Evolutionary conservation across 1,140 invertebrate genomes (phyloP).

Genomic region (Lethrus apterus): DNA sequence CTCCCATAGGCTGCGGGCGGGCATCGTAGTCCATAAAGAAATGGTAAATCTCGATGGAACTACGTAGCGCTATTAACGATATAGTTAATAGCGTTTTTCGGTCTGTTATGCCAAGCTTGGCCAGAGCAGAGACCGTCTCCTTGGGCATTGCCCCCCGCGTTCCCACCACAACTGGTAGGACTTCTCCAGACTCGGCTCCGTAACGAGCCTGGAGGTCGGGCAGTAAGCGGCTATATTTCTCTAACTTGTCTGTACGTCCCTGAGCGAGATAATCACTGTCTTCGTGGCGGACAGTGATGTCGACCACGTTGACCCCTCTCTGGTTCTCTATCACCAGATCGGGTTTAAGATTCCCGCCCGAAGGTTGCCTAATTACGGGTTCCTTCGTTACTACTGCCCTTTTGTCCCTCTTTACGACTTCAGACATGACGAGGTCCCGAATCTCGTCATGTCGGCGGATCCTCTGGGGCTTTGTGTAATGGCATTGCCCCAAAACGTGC

Average conservation of each 20-base stretch:
- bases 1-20: background rate
- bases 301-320: constrained; percentile 26
- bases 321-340: constrained; percentile 25
- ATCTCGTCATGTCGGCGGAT: constrained; percentile 30
- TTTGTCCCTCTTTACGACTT: constrained; percentile 10
- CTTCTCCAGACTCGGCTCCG: constrained; percentile 13
- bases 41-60: constrained; percentile 31
- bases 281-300: constrained; percentile 37
- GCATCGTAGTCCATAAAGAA: constrained; percentile 27
- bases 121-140: constrained; percentile 21
- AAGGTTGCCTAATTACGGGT: constrained; percentile 6
- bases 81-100: constrained; percentile 24
- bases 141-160: constrained; percentile 33
- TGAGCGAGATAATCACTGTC: constrained; percentile 22
- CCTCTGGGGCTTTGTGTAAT: constrained; percentile 21
- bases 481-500: constrained; percentile 28
- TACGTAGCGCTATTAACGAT: constrained; percentile 29
- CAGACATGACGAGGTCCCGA: constrained; percentile 19
- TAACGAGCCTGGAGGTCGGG: constrained; percentile 17
- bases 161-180: constrained; percentile 34
- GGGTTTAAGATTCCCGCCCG: constrained; percentile 22
- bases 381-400: constrained; percentile 21
- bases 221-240: constrained; percentile 24
- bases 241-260: constrained; percentile 18
- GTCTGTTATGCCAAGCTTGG: constrained; percentile 22